A percentile compares a stretch with the other conserved stretches of the same genome.
phyloP scores from a whole-genome alignment of 2,113 vertebrate genomes.

The Lonchura striata region DNA sequence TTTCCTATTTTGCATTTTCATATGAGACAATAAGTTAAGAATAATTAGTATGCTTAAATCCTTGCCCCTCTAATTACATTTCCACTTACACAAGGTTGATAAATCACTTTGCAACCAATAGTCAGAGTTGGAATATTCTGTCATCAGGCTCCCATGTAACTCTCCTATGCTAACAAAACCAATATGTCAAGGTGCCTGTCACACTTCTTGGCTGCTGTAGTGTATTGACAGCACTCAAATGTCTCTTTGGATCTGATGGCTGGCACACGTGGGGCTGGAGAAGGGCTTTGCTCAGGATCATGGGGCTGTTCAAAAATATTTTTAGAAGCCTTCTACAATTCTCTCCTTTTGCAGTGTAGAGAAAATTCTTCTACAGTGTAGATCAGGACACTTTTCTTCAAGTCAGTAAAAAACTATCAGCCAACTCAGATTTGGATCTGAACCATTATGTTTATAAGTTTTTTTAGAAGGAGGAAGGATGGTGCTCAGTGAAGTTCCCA shows the following conservation, averaged over 20 bases:
- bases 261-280: fast-evolving
- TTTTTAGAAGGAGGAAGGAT: neutral
- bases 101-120: neutral
- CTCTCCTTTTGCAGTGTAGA: neutral
- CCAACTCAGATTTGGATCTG: neutral
- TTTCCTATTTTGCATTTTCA: neutral
- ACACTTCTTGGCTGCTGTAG: neutral
- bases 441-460: neutral
- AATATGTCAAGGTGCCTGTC: neutral
- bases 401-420: neutral
- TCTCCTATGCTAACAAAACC: neutral
- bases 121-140: neutral
- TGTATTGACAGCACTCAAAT: neutral
- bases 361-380: neutral
- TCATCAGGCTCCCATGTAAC: neutral
- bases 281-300: neutral
- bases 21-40: neutral
- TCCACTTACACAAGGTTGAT: neutral
- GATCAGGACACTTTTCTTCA: neutral
- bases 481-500: neutral
- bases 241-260: neutral
- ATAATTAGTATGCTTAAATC: neutral
- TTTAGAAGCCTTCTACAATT: neutral
- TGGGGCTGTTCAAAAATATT: neutral
- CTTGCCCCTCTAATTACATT: neutral